Evolutionary conservation across 2,113 vertebrate genomes (phyloP), one percentile per base, ranked within the genome.

Genomic region (Dicaeum eximium): DNA sequence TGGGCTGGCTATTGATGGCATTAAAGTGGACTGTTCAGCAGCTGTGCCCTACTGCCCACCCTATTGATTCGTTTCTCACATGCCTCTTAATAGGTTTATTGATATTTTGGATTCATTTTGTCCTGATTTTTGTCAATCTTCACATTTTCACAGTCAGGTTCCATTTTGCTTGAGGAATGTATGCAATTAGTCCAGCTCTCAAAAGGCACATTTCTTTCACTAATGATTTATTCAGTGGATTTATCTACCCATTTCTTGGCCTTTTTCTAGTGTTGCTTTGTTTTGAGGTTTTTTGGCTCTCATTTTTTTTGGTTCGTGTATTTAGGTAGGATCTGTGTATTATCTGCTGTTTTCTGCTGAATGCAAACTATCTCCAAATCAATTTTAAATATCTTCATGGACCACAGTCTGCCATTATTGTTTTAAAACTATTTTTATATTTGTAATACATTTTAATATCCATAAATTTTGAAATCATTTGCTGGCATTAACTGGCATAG

Each of bases 21-120:
- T 78, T 93, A 90, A 93, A 94, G 79, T 88, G 79, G 79, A 56
- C 79, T 94, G 64, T 22, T 94, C 62, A 83, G 75, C 95, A 96
- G 94, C 93, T 96, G 94, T 95, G 94, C 81, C 81, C 67, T 51
- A 8, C 79, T 94, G 81, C 67, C 88, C 58, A 7, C 86, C 80
- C 60, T 95, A 96, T 96, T 0, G 93, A 96, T 95, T 47, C 25
- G 27, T 66, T 93, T 83, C 67, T 92, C 90, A 85, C 87, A 83
- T 67, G 81, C 38, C 35, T 88, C 35, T 95, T 90, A 97, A 96
- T 83, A 93, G 88, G 71, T 96, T 97, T 97, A 96, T 97, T 96
- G 95, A 96, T 96, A 94, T 95, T 97, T 95, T 83, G 47, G 67
- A 92, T 80, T 96, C 38, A 90, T 96, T 96, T 93, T 66, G 64